phyloP scores from a whole-genome alignment of 2,888 invertebrate species.

The Belgica antarctica region DNA sequence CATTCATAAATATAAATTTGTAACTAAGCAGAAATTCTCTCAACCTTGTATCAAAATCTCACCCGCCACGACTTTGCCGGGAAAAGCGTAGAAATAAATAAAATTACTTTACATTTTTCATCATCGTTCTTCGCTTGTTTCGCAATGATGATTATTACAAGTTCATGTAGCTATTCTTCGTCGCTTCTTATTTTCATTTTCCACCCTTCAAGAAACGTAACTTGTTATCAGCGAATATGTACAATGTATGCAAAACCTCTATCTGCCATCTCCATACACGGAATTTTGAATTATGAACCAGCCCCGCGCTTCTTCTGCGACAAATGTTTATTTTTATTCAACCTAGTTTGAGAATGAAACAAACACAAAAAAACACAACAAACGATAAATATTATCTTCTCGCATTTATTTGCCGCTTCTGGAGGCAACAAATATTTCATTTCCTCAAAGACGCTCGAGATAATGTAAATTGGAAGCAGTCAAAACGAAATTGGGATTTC shows the following conservation, averaged over 20 bases:
- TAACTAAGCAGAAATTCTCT: not conserved
- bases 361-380: too few relatives aligned
- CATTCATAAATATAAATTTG: not conserved
- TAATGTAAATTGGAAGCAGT: conserved; percentile 7
- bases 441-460: not conserved
- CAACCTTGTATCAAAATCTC: not conserved
- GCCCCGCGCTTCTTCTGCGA: not conserved
- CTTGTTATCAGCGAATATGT: not conserved
- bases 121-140: not conserved
- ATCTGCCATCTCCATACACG: conserved; percentile 7
- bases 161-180: not conserved
- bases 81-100: not conserved
- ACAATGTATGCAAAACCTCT: not conserved
- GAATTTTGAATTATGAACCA: not conserved
- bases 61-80: not conserved
- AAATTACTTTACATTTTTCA: not conserved
- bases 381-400: conserved; percentile 2
- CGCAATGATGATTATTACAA: not conserved
- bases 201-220: not conserved
- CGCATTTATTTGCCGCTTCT: conserved; percentile 5
- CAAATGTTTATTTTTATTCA: conserved; percentile 7
- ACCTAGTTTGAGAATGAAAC: conserved; percentile 6
- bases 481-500: not conserved
- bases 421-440: conserved; percentile 3
- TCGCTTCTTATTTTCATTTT: not conserved